Evolutionary conservation across 2,888 invertebrate species (phyloP).

Genomic region (Matsumyia berberina): DNA sequence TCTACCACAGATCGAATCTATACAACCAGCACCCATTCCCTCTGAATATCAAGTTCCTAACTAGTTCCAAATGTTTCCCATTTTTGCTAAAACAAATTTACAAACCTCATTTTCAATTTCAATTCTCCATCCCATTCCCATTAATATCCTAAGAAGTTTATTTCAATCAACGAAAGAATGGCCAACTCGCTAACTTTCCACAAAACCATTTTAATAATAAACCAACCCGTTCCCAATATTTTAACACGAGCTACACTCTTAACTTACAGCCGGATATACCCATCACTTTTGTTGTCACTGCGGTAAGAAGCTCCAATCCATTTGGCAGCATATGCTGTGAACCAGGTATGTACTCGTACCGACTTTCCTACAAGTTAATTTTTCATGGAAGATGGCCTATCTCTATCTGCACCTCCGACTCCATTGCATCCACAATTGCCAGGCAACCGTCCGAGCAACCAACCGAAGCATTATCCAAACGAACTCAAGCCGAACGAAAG

Average conservation of each 20-base stretch:
- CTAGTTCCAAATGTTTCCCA: too few species aligned
- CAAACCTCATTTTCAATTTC: conserved; percentile 3
- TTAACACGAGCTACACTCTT: conserved; percentile 16
- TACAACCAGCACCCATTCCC: too few species aligned
- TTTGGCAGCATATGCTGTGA: conserved; percentile 23
- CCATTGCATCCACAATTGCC: not conserved
- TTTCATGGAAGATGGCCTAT: conserved; percentile 34
- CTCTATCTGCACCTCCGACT: not conserved
- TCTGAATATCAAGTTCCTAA: too few species aligned
- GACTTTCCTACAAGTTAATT: conserved; percentile 12
- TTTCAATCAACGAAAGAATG: conserved; percentile 52
- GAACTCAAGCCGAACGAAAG: conserved; percentile 70
- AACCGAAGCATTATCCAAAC: conserved; percentile 57
- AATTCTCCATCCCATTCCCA: conserved; percentile 18
- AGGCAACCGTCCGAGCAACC: conserved; percentile 42
- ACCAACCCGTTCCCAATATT: conserved; percentile 44
- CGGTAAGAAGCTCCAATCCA: conserved; percentile 46
- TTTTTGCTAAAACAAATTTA: too few species aligned
- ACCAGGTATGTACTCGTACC: too few species aligned
- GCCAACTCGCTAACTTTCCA: conserved; percentile 26
- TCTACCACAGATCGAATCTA: too few species aligned
- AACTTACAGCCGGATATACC: conserved; percentile 1
- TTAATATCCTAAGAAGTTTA: conserved; percentile 47
- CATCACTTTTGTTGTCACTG: conserved; percentile 53
- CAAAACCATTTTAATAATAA: conserved; percentile 62